These are phyloP conservation scores for Strigamia maritima DNA, from an alignment of 2,888 invertebrate species.

Conservation along the genomic window DNA sequence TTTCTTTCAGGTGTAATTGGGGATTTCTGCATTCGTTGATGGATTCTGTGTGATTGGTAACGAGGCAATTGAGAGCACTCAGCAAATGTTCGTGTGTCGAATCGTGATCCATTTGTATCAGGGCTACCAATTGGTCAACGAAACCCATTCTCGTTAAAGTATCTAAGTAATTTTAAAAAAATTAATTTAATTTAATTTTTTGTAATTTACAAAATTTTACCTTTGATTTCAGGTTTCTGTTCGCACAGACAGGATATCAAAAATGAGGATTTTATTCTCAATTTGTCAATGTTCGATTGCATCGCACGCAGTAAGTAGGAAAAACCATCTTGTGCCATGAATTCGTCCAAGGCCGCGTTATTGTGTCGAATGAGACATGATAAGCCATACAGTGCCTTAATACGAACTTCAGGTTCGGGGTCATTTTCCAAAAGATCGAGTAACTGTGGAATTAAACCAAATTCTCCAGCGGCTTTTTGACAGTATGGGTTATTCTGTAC, in stretches of 20 bases:
- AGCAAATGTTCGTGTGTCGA: constrained; percentile 58
- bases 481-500: constrained; percentile 83
- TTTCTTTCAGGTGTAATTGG: constrained; percentile 52
- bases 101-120: constrained; percentile 50
- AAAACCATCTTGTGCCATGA: constrained; percentile 66
- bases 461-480: constrained; percentile 65
- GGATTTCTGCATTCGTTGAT: constrained; percentile 54
- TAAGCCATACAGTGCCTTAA: constrained; percentile 72
- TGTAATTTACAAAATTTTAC: constrained; percentile 50
- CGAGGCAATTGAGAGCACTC: constrained; percentile 55
- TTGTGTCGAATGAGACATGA: constrained; percentile 65
- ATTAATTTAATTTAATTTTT: background rate
- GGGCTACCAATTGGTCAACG: constrained; percentile 51
- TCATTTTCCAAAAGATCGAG: constrained; percentile 62
- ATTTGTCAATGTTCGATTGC: constrained; percentile 58
- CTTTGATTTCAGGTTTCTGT: constrained; percentile 59
- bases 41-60: constrained; percentile 53
- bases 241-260: constrained; percentile 63
- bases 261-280: constrained; percentile 71
- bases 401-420: constrained; percentile 58
- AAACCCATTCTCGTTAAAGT: constrained; percentile 52
- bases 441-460: constrained; percentile 64
- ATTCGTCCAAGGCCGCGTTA: constrained; percentile 60
- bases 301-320: constrained; percentile 62
- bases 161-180: constrained; percentile 50